Evolutionary conservation across 2,888 invertebrate genomes (phyloP).

Genomic region (Monopis laevigella): DNA sequence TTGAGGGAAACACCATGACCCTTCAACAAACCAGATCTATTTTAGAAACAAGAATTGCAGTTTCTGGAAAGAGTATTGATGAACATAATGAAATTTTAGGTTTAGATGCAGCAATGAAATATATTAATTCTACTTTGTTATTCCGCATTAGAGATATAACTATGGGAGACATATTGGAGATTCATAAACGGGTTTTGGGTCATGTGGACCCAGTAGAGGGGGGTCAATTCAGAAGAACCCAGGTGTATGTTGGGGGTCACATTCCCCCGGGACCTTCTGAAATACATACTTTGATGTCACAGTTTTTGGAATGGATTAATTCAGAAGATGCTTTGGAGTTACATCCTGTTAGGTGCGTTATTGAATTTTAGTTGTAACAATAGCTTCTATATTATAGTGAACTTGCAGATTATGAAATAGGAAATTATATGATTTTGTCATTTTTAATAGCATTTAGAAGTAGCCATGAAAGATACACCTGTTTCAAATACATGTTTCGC

Average conservation of each 20-base stretch:
- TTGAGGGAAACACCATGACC: slow-evolving; percentile 98
- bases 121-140: slow-evolving; percentile 83
- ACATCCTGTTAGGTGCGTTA: slow-evolving; percentile 82
- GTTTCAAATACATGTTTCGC: too few species aligned
- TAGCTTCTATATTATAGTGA: too few species aligned
- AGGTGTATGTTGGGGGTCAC: slow-evolving; percentile 96
- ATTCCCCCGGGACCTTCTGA: slow-evolving; percentile 89
- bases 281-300: slow-evolving; percentile 82
- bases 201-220: slow-evolving; percentile 94
- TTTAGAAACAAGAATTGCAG: slow-evolving; percentile 81
- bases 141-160: slow-evolving; percentile 82
- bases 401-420: too few species aligned
- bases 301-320: slow-evolving; percentile 93
- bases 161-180: slow-evolving; percentile 88
- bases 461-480: too few species aligned
- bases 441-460: too few species aligned
- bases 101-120: slow-evolving; percentile 94
- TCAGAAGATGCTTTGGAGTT: slow-evolving; percentile 85
- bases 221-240: slow-evolving; percentile 86
- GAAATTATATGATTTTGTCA: too few species aligned
- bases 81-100: slow-evolving; percentile 98
- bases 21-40: slow-evolving; percentile 90
- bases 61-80: slow-evolving; percentile 90
- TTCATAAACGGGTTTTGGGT: slow-evolving; percentile 92
- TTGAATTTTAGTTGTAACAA: slow-evolving; percentile 4